Evolutionary conservation across 2,888 invertebrate genomes (phyloP).

Genomic region (Xiphydria camelus): DNA sequence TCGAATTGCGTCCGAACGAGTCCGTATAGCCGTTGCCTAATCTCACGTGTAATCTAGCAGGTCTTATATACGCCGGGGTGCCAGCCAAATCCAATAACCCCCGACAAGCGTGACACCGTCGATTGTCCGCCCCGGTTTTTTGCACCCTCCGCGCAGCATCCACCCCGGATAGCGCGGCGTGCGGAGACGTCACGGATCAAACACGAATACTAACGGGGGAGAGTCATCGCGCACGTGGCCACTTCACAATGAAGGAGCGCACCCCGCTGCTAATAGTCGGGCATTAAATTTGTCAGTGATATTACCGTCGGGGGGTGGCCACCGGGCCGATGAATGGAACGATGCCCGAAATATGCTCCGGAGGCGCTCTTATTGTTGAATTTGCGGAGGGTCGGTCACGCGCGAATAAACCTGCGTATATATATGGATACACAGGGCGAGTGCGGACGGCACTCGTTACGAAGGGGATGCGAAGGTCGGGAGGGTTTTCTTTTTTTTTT

Average conservation of each 20-base stretch:
- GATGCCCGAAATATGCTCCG: slow-evolving; percentile 38
- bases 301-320: slow-evolving; percentile 40
- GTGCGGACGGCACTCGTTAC: too few species aligned
- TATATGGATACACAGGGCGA: too few species aligned
- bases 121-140: slow-evolving; percentile 34
- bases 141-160: slow-evolving; percentile 7
- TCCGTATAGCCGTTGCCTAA: slow-evolving; percentile 45
- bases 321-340: slow-evolving; percentile 30
- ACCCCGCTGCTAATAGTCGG: slow-evolving; percentile 53
- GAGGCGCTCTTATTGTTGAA: neutral
- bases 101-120: slow-evolving; percentile 45
- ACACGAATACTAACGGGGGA: slow-evolving; percentile 19
- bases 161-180: neutral
- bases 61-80: slow-evolving; percentile 36
- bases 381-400: neutral
- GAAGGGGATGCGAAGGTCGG: too few species aligned
- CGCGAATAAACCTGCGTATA: too few species aligned
- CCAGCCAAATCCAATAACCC: slow-evolving; percentile 52
- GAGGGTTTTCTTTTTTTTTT: too few species aligned
- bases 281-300: slow-evolving; percentile 57
- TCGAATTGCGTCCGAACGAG: slow-evolving; percentile 39
- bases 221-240: slow-evolving; percentile 48
- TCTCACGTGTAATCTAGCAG: slow-evolving; percentile 53
- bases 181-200: slow-evolving; percentile 14
- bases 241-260: slow-evolving; percentile 41